A percentile compares a stretch with the other conserved stretches of the same genome.
Evolutionary conservation across 2,797 vertebrate genomes (phyloP).

Genomic region (Rhyacichthys aspro): DNA sequence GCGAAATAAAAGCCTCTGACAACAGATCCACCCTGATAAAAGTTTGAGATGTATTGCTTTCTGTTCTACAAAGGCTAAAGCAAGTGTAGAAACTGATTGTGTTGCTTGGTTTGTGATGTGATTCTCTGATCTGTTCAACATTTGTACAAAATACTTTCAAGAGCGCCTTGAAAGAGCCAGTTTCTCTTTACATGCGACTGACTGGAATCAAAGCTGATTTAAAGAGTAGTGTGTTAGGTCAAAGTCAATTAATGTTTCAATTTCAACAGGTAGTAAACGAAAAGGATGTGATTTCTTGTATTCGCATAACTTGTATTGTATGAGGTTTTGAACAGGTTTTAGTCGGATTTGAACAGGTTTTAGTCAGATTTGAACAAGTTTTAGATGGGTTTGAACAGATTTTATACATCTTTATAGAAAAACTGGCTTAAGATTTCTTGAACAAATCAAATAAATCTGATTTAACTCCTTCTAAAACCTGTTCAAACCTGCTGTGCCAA

Average conservation of each 20-base stretch:
- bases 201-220: slow-evolving; percentile 7
- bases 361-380: too few relatives aligned
- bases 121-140: slow-evolving; percentile 19
- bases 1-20: slow-evolving; percentile 17
- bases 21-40: slow-evolving; percentile 17
- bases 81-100: background rate
- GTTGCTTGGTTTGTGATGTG: slow-evolving; percentile 1
- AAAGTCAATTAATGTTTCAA: too few relatives aligned
- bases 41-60: slow-evolving; percentile 8
- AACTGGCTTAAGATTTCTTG: too few relatives aligned
- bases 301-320: too few relatives aligned
- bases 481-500: too few relatives aligned
- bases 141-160: slow-evolving; percentile 6
- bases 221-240: background rate
- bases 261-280: background rate
- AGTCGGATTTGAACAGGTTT: too few relatives aligned
- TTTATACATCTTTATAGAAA: too few relatives aligned
- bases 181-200: background rate
- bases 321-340: too few relatives aligned
- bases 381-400: too few relatives aligned
- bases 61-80: slow-evolving; percentile 7
- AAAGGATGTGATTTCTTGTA: too few relatives aligned
- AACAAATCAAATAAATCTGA: too few relatives aligned
- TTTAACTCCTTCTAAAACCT: too few relatives aligned
- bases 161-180: background rate